phyloP scores from a whole-genome alignment of 2,797 vertebrate species.

The Numenius phaeopus region DNA sequence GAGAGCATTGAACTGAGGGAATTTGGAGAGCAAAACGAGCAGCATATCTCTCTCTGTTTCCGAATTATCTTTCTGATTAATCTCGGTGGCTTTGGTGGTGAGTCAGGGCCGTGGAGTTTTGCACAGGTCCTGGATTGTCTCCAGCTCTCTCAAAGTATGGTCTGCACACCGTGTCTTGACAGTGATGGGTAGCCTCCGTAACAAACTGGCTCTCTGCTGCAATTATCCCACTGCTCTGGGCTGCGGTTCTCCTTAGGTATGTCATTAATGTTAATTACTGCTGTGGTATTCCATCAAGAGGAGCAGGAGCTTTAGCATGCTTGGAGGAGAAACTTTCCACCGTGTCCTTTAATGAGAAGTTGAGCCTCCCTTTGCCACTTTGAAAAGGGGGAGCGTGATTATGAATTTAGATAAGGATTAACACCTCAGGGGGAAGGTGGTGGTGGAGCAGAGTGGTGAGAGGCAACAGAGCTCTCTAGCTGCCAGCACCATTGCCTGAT shows the following conservation, averaged over 20 bases:
- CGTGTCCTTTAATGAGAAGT: slow-evolving; percentile 77
- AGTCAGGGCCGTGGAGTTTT: background rate
- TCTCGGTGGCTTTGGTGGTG: background rate
- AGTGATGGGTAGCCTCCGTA: background rate
- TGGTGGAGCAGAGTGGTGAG: background rate
- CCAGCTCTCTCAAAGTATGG: background rate
- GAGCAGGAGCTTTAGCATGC: slow-evolving; percentile 62
- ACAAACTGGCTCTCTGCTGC: background rate
- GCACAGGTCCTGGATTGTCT: background rate
- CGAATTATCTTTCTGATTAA: background rate
- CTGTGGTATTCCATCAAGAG: slow-evolving; percentile 15
- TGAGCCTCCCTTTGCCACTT: slow-evolving; percentile 35
- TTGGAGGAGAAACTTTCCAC: slow-evolving; percentile 55
- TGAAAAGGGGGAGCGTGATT: slow-evolving; percentile 82
- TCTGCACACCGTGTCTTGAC: background rate
- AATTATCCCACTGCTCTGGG: background rate
- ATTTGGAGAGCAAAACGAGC: background rate
- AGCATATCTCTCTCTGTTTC: background rate
- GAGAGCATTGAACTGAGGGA: background rate
- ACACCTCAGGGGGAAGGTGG: slow-evolving; percentile 12
- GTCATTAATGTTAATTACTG: slow-evolving; percentile 86
- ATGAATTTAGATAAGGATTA: slow-evolving; percentile 93
- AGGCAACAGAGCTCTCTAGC: background rate
- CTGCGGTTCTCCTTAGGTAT: slow-evolving; percentile 27
- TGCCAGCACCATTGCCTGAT: background rate